A percentile compares a stretch with the other conserved stretches of the same genome.
These are phyloP conservation scores for Amitus sp. DNA, from an alignment of 2,888 invertebrate genomes.

Conservation along the genomic window DNA sequence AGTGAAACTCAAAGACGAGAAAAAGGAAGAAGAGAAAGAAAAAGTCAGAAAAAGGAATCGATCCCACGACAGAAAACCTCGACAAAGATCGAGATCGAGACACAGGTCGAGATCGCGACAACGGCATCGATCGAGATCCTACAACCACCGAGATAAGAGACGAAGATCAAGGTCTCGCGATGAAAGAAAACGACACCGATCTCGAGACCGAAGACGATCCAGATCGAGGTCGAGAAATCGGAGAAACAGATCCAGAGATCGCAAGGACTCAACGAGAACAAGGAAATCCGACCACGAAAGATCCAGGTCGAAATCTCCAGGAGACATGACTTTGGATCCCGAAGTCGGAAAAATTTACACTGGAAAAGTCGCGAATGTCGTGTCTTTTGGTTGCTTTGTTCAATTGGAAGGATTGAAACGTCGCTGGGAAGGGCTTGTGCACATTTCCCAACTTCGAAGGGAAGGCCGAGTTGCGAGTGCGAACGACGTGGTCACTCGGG, in stretches of 20 bases:
- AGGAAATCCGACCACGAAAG: conserved; percentile 53
- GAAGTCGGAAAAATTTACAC: conserved; percentile 88
- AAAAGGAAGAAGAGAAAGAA: conserved; percentile 3
- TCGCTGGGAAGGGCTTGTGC: conserved; percentile 95
- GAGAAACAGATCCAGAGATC: conserved; percentile 43
- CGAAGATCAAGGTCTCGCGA: conserved; percentile 56
- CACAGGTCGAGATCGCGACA: conserved; percentile 35
- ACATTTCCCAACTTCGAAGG: conserved; percentile 92
- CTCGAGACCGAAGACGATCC: conserved; percentile 56
- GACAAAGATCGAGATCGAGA: conserved; percentile 35
- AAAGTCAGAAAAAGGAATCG: conserved; percentile 26
- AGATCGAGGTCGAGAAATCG: conserved; percentile 54
- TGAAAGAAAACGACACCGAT: conserved; percentile 57
- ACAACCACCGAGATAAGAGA: conserved; percentile 15
- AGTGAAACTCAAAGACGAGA: conserved; percentile 6
- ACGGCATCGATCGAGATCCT: conserved; percentile 42
- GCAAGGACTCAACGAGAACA: conserved; percentile 53
- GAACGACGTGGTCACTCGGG: conserved; percentile 90
- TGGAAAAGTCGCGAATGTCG: conserved; percentile 94
- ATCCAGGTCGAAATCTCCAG: conserved; percentile 65
- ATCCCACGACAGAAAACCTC: conserved; percentile 48
- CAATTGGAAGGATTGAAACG: conserved; percentile 91
- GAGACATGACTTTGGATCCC: conserved; percentile 77
- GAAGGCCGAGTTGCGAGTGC: conserved; percentile 96
- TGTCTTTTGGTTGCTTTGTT: conserved; percentile 98